phyloP scores from a whole-genome alignment of 1,140 invertebrate genomes.

The Drosophila subpulchrella region DNA sequence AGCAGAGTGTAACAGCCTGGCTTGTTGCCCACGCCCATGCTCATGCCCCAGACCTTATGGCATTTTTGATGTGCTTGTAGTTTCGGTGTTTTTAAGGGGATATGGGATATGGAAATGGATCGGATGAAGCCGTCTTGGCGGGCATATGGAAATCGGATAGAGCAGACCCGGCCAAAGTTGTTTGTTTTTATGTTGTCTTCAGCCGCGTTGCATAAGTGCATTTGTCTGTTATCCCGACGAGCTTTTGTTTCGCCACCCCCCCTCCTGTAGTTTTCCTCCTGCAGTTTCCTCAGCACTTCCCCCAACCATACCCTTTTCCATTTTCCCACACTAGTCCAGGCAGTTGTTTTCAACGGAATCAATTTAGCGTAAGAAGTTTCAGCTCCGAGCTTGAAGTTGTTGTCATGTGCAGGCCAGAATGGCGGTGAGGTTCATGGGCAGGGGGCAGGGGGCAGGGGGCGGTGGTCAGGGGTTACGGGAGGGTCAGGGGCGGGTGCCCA shows the following conservation, averaged over 20 bases:
- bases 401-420: slow-evolving; percentile 61
- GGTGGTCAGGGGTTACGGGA: slow-evolving; percentile 2
- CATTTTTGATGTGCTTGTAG: slow-evolving; percentile 35
- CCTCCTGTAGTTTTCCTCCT: not conserved
- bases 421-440: not conserved
- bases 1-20: slow-evolving; percentile 29
- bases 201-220: slow-evolving; percentile 74
- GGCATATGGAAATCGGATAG: slow-evolving; percentile 42
- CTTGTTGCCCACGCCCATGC: slow-evolving; percentile 5
- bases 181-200: slow-evolving; percentile 55
- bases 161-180: slow-evolving; percentile 31
- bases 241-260: slow-evolving; percentile 48
- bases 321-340: slow-evolving; percentile 13
- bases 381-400: slow-evolving; percentile 43
- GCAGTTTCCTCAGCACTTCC: not conserved
- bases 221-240: slow-evolving; percentile 70
- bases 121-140: slow-evolving; percentile 1
- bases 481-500: not conserved
- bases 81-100: slow-evolving; percentile 13
- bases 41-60: not conserved
- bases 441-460: not conserved
- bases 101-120: slow-evolving; percentile 2
- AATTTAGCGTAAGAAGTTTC: slow-evolving; percentile 80
- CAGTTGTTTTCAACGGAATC: slow-evolving; percentile 76
- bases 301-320: not conserved